Evolutionary conservation across 1,140 invertebrate species (phyloP), one percentile per base, ranked within the genome.

Genomic region (Drosophila kepulauana): DNA sequence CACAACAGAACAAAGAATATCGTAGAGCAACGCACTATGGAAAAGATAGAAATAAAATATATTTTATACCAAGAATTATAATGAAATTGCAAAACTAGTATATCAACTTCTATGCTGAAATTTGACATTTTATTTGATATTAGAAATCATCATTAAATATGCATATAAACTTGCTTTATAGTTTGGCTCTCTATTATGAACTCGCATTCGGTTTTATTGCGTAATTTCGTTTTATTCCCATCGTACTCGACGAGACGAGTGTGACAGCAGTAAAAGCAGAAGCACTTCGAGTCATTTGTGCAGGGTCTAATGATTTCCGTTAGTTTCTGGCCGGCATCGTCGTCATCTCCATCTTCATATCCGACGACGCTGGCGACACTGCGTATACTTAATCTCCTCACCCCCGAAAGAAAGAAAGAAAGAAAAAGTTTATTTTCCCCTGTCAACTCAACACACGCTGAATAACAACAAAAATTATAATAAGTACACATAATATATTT

Each of bases 241-340:
- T 51, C 35, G 73, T 75, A 51, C 52, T 52, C 20, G 28, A 72
- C 78, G 64, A 68, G 79, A 72, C 82, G 46, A 49, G 61, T 69
- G 79, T 74, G 28, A 79, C 62, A 73, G 38, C 52, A 74, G 80
- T 54, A 82, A 79, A 72, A 78, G 78, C 82, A 72, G 73, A 49
- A 77, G 63, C 51, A 62, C 78, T 88, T 80, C 70, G 67, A 89
- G 85, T 89, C 85, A 86, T 86, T 86, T 86, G 82, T 86, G 82
- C 79, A 75, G 85, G 82, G 78, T 89, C 85, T 89, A 89, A 89
- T 89, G 85, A 89, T 89, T 89, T 89, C 85, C 85, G 85, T 69
- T 85, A 89, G 81, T 81, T 89, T 89, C 85, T 86, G 85, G 88
- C 74, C 67, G 70, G 63, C 87, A 72, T 80, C 80, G 68, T 70